Percentiles rank a stretch among this genome's conserved stretches.
These are phyloP conservation scores for Drymodes brunneopygia DNA, from an alignment of 2,113 vertebrate species.

Conservation along the genomic window DNA sequence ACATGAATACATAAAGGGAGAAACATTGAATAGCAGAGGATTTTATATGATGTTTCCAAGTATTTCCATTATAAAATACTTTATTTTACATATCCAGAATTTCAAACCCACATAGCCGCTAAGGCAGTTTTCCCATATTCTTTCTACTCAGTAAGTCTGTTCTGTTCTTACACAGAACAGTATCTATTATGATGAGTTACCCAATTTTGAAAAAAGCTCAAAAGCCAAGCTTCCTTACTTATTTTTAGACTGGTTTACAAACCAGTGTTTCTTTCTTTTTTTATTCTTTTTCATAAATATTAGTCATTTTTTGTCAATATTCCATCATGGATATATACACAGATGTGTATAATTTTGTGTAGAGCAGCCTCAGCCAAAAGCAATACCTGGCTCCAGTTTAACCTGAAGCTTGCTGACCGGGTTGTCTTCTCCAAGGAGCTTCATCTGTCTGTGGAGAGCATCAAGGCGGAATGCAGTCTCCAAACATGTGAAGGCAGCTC, in stretches of 20 bases:
- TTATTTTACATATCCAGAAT: not conserved
- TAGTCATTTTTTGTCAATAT: not conserved
- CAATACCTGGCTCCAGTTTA: slow-evolving; percentile 91
- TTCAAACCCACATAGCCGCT: not conserved
- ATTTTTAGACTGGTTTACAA: not conserved
- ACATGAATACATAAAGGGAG: not conserved
- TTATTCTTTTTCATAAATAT: not conserved
- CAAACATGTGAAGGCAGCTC: slow-evolving; percentile 92
- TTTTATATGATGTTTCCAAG: not conserved
- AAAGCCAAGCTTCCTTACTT: not conserved
- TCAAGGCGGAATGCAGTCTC: slow-evolving; percentile 94
- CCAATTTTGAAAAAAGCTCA: not conserved
- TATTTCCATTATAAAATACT: not conserved
- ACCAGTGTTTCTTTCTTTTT: not conserved
- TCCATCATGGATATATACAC: not conserved
- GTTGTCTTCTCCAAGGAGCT: slow-evolving; percentile 91
- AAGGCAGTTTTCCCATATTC: not conserved
- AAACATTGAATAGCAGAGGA: not conserved
- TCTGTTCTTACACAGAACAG: not conserved
- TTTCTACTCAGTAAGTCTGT: not conserved
- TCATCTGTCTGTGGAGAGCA: slow-evolving; percentile 92
- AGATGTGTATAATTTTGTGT: not conserved
- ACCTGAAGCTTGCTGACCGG: slow-evolving; percentile 93
- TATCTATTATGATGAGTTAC: not conserved
- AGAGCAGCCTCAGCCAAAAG: not conserved